Percentiles rank a stretch among this genome's conserved stretches.
Evolutionary conservation across 2,888 invertebrate species (phyloP).

Genomic region (Gonocerus acuteangulatus): DNA sequence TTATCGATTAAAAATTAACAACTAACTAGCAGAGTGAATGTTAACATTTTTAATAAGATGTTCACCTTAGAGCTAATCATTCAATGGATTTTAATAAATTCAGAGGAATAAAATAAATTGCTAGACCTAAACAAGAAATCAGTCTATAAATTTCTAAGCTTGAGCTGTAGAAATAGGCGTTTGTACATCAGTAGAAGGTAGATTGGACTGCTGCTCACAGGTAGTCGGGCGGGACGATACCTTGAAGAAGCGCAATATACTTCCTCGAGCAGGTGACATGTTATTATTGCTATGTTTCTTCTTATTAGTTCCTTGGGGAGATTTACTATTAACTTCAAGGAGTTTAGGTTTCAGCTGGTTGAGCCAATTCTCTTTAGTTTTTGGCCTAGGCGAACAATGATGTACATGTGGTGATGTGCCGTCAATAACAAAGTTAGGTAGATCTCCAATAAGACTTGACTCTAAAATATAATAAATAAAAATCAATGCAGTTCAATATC

Average conservation of each 20-base stretch:
- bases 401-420: constrained; percentile 73
- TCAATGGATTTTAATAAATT: too few species aligned
- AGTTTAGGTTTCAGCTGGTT: neutral
- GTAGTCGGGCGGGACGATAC: neutral
- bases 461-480: neutral
- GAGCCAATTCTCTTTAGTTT: constrained; percentile 6
- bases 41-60: too few species aligned
- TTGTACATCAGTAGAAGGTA: neutral
- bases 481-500: neutral
- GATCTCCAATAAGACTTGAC: constrained; percentile 53
- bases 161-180: neutral
- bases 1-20: too few species aligned
- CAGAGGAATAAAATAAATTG: too few species aligned
- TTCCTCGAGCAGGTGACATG: neutral
- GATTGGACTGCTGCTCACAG: neutral
- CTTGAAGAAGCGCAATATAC: constrained; percentile 14
- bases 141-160: too few species aligned
- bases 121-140: too few species aligned
- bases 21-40: too few species aligned
- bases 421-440: constrained; percentile 68
- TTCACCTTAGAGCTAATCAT: too few species aligned
- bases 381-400: constrained; percentile 47
- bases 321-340: neutral
- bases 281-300: neutral
- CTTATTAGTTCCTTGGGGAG: neutral